These are phyloP conservation scores for Phalloptychus januarius DNA, from an alignment of 2,797 vertebrate species.

Conservation along the genomic window DNA sequence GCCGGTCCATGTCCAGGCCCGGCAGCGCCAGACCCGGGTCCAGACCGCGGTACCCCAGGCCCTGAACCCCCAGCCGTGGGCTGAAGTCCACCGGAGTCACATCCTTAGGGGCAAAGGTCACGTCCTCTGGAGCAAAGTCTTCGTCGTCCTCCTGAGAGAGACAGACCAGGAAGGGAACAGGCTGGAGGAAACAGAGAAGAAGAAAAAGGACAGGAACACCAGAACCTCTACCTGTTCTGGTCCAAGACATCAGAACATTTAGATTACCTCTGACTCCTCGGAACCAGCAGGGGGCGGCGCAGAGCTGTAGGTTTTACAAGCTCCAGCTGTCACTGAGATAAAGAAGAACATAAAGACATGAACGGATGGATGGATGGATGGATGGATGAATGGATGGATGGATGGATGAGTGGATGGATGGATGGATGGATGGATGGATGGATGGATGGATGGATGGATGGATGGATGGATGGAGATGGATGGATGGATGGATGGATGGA, in stretches of 20 bases:
- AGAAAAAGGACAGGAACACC: not conserved
- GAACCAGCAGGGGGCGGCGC: constrained; percentile 80
- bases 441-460: too few species aligned
- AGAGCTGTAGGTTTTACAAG: constrained; percentile 80
- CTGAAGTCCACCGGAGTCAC: constrained; percentile 89
- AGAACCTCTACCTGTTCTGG: not conserved
- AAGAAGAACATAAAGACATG: too few species aligned
- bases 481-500: too few species aligned
- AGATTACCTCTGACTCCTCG: constrained; percentile 87
- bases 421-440: too few species aligned
- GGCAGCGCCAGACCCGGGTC: constrained; percentile 87
- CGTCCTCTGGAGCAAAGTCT: constrained; percentile 88
- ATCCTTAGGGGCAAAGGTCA: constrained; percentile 95
- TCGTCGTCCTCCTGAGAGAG: constrained; percentile 83
- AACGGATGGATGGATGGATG: not conserved
- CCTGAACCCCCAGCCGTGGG: constrained; percentile 85
- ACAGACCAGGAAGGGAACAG: not conserved
- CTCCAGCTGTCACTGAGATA: constrained; percentile 68
- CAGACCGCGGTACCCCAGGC: constrained; percentile 91
- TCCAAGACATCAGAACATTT: not conserved
- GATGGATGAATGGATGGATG: too few species aligned
- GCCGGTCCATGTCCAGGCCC: constrained; percentile 69
- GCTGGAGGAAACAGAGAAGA: not conserved
- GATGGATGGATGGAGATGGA: too few species aligned
- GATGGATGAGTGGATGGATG: too few species aligned